These are phyloP conservation scores for Hirtodrosophila alboralis DNA, from an alignment of 2,888 invertebrate genomes.

Conservation along the genomic window DNA sequence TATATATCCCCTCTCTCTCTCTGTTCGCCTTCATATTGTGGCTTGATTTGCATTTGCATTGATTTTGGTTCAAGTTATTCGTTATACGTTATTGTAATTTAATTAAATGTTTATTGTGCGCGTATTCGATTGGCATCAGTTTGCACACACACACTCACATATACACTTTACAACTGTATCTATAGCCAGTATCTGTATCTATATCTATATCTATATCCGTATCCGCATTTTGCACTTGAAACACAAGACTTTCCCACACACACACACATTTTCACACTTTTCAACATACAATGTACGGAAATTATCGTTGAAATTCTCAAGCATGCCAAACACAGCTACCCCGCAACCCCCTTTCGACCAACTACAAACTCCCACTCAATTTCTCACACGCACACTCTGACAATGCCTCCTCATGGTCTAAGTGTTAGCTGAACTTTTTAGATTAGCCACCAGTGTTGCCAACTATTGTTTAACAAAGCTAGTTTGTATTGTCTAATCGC, in stretches of 20 bases:
- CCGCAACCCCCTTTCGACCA: too few relatives aligned
- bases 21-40: constrained; percentile 30
- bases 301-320: constrained; percentile 55
- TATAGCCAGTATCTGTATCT: constrained; percentile 13
- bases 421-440: background rate
- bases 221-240: constrained; percentile 30
- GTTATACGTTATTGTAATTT: constrained; percentile 61
- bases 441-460: too few relatives aligned
- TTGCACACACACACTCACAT: constrained; percentile 35
- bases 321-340: constrained; percentile 41
- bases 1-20: constrained; percentile 6
- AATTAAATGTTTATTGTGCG: constrained; percentile 58
- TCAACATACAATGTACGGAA: constrained; percentile 64
- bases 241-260: constrained; percentile 32
- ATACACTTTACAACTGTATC: constrained; percentile 21
- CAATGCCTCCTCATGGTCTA: background rate
- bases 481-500: too few relatives aligned
- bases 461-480: too few relatives aligned
- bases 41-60: constrained; percentile 29
- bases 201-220: constrained; percentile 30
- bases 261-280: constrained; percentile 48
- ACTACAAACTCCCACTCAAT: background rate
- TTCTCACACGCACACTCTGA: constrained; percentile 2
- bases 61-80: constrained; percentile 47
- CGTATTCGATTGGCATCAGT: constrained; percentile 39